A percentile compares a stretch with the other conserved stretches of the same genome.
phyloP scores from a whole-genome alignment of 2,797 vertebrate species.

The Periophthalmus magnuspinnatus region DNA sequence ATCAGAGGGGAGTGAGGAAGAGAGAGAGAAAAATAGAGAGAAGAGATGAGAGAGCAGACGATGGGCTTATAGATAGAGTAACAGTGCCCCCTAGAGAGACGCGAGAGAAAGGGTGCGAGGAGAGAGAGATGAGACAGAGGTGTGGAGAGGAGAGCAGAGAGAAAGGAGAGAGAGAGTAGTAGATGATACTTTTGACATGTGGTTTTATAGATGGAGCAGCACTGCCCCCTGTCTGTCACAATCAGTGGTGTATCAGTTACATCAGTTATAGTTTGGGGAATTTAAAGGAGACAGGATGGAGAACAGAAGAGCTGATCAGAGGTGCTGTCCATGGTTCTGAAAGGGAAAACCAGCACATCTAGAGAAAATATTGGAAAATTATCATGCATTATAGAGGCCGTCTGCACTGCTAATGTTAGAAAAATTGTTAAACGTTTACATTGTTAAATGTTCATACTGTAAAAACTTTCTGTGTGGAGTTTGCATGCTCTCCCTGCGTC shows the following conservation, averaged over 20 bases:
- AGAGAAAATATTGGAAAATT: too few species aligned
- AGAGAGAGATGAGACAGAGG: too few species aligned
- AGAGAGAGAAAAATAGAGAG: slow-evolving; percentile 45
- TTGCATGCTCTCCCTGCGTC: too few species aligned
- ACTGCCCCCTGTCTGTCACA: background rate
- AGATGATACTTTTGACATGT: too few species aligned
- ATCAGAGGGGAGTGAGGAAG: slow-evolving; percentile 35
- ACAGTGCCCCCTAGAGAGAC: slow-evolving; percentile 4
- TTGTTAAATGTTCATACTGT: too few species aligned
- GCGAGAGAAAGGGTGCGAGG: background rate
- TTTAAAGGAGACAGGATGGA: background rate
- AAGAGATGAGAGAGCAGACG: slow-evolving; percentile 29
- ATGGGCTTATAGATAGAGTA: background rate
- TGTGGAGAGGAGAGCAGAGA: too few species aligned
- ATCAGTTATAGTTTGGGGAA: background rate
- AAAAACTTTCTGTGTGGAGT: too few species aligned
- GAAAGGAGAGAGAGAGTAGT: too few species aligned
- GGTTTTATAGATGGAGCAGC: too few species aligned
- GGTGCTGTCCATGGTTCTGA: background rate
- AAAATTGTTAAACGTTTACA: too few species aligned
- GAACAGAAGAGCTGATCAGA: background rate
- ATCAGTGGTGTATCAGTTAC: background rate
- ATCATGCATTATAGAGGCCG: too few species aligned
- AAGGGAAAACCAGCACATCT: background rate
- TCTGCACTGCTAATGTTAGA: too few species aligned